Base-by-base conservation (phyloP, 2,113 vertebrate species). In the Entomyzon cyanotis region DNA sequence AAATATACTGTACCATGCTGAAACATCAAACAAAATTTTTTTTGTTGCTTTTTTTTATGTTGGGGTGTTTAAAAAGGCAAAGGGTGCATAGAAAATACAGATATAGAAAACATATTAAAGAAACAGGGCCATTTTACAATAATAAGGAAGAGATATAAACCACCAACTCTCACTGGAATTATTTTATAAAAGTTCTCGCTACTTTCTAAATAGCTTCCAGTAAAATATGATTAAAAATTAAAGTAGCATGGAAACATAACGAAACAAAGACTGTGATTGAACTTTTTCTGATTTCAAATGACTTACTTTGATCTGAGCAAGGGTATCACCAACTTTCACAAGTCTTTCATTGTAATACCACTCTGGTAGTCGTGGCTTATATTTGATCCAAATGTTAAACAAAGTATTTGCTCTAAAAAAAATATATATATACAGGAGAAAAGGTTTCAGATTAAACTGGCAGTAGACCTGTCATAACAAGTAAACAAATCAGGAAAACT, bases 371-470 rank as follows among this genome's bases (percentile, higher is more conserved):
- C 98, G 98, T 89, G 97, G 96, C 90, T 98, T 98, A 56, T 99
- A 99, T 84, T 98, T 99, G 95, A 97, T 98, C 99, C 99, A 98
- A 94, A 99, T 99, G 67, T 98, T 98, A 97, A 99, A 98, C 59
- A 99, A 97, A 56, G 96, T 93, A 67, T 98, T 98, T 84, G 98
- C 97, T 95, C 99, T 99, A 89, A 95, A 91, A 90, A 97, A 44
- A 31, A 63, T 31, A 97, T 87, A 63, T 4, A 62, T 82, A 94
- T 55, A 80, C 8, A 93, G 8, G 53, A 91, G 42, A 89, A 63
- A 97, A 95, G 12, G 49, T 62, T 47, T 89, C 69, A 96, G 35
- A 77, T 67, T 95, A 62, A 95, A 94, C 83, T 76, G 82, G 41
- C 71, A 95, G 76, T 39, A 97, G 88, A 65, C 10, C 22, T 93